Evolutionary conservation across 2,888 invertebrate species (phyloP), one percentile per base, ranked within the genome.

Genomic region (Drosophila sordidapex): DNA sequence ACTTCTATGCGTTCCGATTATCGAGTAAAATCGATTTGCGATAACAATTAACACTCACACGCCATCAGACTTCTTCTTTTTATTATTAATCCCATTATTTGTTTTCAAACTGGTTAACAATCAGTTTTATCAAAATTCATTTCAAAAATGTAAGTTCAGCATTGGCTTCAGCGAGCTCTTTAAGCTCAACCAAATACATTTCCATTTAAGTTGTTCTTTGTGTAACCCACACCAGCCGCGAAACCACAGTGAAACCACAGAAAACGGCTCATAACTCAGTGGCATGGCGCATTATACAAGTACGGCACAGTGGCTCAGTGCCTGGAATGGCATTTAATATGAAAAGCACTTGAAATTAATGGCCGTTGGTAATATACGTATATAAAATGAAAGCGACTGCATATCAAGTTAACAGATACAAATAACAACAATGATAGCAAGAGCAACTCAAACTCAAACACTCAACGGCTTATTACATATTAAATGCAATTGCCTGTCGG

Each of bases 331-430:
- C 75, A 85, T 87, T 82, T 80, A 85, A 85, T 85, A 82, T 76
- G 73, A 40, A 43, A 38, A 63, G 54, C 66, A 74, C 82, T 85
- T 63, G 59, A 70, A 70, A 83, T 82, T 80, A 83, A 83, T 88
- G 81, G 59, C 53, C 38, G 68, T 71, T 73, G 83, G 70, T 56
- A 56, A 43, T 18, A 27, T 27, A 25, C n/a, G n/a, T 18, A 15
- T 25, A 46, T 70, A 64, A 59, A 57, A 78, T 74, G 54, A 75
- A 54, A 51, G 60, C 56, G 60, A 46, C 31, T 52, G 67, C 57
- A 48, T 35, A 68, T 51, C 51, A 43, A 56, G 58, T 60, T 59
- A 52, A 59, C 38, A 71, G 54, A 67, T 53, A 64, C 49, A 71
- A 70, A 40, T 29, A 70, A 62, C 46, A 70, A 62, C 46, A 61